Conservation (phyloP, 2,113 vertebrate species). For the Pteruthius melanotis region DNA sequence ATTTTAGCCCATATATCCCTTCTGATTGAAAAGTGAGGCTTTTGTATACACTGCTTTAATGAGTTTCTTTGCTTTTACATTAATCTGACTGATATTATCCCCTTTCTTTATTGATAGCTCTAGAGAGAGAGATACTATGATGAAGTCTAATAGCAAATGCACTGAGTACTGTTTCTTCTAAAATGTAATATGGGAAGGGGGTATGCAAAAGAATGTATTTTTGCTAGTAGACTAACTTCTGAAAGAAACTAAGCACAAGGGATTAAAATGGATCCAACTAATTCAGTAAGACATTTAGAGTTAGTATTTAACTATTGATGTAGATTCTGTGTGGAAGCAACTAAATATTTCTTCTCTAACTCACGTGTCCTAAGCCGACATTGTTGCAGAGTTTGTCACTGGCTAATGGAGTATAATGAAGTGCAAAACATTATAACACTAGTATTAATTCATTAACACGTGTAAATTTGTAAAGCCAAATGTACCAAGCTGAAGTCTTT, state of each 20-base stretch:
- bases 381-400: constrained; percentile 61
- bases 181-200: constrained; percentile 53
- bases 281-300: constrained; percentile 62
- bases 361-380: constrained; percentile 36
- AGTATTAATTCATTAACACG: constrained; percentile 66
- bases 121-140: constrained; percentile 59
- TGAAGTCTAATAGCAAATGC: constrained; percentile 76
- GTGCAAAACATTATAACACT: constrained; percentile 42
- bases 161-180: constrained; percentile 77
- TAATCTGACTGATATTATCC: constrained; percentile 65
- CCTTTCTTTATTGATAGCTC: constrained; percentile 66
- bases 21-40: constrained; percentile 9
- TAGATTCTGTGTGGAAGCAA: constrained; percentile 68
- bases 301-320: constrained; percentile 71
- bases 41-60: constrained; percentile 49
- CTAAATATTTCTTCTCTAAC: constrained; percentile 55
- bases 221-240: constrained; percentile 74
- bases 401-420: constrained; percentile 64
- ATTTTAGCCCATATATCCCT: neutral
- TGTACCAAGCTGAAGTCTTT: constrained; percentile 66
- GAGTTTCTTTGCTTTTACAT: constrained; percentile 58
- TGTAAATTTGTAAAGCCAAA: constrained; percentile 78
- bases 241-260: constrained; percentile 77
- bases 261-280: constrained; percentile 58
- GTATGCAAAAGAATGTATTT: constrained; percentile 75